A percentile compares a stretch with the other conserved stretches of the same genome.
phyloP scores from a whole-genome alignment of 2,888 invertebrate genomes.

The Ophion ventricosus region DNA sequence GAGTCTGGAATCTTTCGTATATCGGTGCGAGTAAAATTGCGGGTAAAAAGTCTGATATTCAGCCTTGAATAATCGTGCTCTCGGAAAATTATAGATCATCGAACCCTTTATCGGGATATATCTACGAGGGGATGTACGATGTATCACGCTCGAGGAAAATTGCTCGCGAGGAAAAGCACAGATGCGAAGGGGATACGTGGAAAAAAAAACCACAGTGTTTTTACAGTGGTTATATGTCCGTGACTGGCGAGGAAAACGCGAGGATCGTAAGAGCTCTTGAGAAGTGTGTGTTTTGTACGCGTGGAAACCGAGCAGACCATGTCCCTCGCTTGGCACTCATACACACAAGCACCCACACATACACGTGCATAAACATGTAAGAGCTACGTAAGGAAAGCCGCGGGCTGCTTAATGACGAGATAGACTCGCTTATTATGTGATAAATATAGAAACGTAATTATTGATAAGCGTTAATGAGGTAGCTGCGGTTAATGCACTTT shows the following conservation, averaged over 20 bases:
- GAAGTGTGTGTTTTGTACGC: slow-evolving; percentile 38
- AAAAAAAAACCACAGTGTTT: slow-evolving; percentile 34
- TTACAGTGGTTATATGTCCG: slow-evolving; percentile 55
- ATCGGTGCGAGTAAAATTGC: slow-evolving; percentile 27
- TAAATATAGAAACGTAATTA: slow-evolving; percentile 82
- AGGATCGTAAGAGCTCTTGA: slow-evolving; percentile 56
- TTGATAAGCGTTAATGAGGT: slow-evolving; percentile 82
- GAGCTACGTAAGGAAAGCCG: slow-evolving; percentile 67
- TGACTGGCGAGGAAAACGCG: slow-evolving; percentile 63
- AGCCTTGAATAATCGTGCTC: slow-evolving; percentile 46
- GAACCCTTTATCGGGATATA: slow-evolving; percentile 61
- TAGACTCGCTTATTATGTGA: slow-evolving; percentile 79
- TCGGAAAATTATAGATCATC: slow-evolving; percentile 62
- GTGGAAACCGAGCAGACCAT: slow-evolving; percentile 76
- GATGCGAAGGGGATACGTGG: slow-evolving; percentile 16
- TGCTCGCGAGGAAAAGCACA: slow-evolving; percentile 49
- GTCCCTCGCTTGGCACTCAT: slow-evolving; percentile 65
- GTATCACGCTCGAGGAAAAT: slow-evolving; percentile 52
- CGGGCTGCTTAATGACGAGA: slow-evolving; percentile 77
- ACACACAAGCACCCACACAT: slow-evolving; percentile 33
- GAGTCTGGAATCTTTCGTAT: slow-evolving; percentile 24
- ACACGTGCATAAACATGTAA: slow-evolving; percentile 2
- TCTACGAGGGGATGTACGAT: slow-evolving; percentile 47
- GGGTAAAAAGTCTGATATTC: slow-evolving; percentile 2
- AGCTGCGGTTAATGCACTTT: slow-evolving; percentile 69